Percentiles rank a stretch among this genome's conserved stretches.
phyloP scores from a whole-genome alignment of 2,113 vertebrate species.

The Malurus elegans region DNA sequence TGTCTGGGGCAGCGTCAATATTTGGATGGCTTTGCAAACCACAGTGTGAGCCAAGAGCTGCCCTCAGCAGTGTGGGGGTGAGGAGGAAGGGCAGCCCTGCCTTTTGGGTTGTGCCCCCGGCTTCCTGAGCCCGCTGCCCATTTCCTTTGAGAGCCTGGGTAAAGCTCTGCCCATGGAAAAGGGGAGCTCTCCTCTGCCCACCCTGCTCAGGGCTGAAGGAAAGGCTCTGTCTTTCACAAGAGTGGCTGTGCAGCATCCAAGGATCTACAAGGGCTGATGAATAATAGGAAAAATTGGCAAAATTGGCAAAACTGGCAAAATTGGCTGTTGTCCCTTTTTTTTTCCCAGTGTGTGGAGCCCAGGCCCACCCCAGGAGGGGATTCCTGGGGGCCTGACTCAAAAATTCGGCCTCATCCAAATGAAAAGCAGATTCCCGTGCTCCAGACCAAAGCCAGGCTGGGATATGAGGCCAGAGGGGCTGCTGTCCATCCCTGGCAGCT shows the following conservation, averaged over 20 bases:
- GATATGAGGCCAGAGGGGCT: neutral
- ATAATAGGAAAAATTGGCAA: neutral
- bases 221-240: neutral
- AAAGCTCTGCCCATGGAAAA: neutral
- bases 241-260: neutral
- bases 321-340: neutral
- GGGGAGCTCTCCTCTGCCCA: neutral
- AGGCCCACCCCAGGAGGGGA: rapidly evolving
- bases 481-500: conserved; percentile 51
- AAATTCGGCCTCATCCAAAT: neutral
- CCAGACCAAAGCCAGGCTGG: neutral
- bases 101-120: too few relatives aligned
- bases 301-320: neutral
- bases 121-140: neutral
- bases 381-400: neutral
- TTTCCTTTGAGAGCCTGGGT: neutral
- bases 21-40: neutral
- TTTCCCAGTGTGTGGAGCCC: rapidly evolving
- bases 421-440: neutral
- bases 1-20: neutral
- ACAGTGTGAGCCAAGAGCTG: neutral
- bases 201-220: neutral
- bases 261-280: neutral
- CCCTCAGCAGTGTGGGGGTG: neutral
- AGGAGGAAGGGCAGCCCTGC: neutral